Base-by-base conservation (phyloP, 2,888 invertebrate genomes). In the Diarsia mendica region DNA sequence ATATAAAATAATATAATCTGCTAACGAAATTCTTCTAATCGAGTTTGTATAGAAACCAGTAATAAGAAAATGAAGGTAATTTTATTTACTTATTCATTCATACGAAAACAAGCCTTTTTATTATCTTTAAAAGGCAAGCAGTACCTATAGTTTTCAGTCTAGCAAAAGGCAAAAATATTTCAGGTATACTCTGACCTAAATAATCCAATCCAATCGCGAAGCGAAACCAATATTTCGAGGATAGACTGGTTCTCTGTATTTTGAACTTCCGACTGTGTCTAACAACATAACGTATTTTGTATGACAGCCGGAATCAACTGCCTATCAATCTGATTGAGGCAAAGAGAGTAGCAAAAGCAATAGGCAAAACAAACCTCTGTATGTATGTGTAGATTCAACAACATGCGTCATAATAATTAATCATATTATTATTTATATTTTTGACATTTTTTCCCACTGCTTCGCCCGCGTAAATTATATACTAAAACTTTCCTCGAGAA, bases 11-110 rank as follows among this genome's bases (percentile, higher is more conserved):
- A 68, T 69, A 58, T 66, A 68, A 33, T 51, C 11, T 18, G 15
- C 28, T 71, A 77, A 68, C 20, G 73, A 81, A 51, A 46, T 68
- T 51, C 78, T 63, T 71, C 20, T 51, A n/a, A 51, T 39, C 46
- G 33, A 65, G 23, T 10, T 39, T 39, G 5, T 28, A 39, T 39
- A 60, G 10, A 39, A 20, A 33, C 60, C 11, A 20, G 13, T 68
- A 23, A n/a, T 18, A 44, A 6, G 33, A 2, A 67, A 69, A 67
- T 28, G 28, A 28, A 13, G 13, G 20, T 13, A 51, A 77, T 77
- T 78, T 65, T 46, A 20, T 58, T 68, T 39, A n/a, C 44, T 6
- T 15, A 15, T 46, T 18, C 33, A 33, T 33, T n/a, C n/a, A n/a
- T n/a, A 18, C 3, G 33, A 28, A 63, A 33, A 69, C 5, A 33